These are phyloP conservation scores for Nannoperca australis DNA, from an alignment of 2,797 vertebrate genomes.

Conservation along the genomic window DNA sequence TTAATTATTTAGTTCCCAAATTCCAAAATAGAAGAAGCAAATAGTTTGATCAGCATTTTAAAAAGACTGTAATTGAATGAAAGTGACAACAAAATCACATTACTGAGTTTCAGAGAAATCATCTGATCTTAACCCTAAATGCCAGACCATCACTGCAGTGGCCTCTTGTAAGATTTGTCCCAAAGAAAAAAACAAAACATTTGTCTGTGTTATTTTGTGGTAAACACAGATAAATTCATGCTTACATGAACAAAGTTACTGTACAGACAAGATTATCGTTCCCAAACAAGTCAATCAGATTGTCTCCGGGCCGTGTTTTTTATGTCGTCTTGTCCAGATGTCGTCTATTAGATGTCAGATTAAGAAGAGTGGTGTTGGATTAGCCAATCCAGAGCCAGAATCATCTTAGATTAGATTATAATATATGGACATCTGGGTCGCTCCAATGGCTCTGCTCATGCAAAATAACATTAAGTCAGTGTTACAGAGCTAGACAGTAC, in stretches of 20 bases:
- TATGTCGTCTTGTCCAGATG: constrained; percentile 74
- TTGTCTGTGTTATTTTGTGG: constrained; percentile 36
- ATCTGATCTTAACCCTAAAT: constrained; percentile 18
- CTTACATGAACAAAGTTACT: constrained; percentile 61
- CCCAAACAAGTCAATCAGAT: constrained; percentile 75
- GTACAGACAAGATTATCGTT: constrained; percentile 71
- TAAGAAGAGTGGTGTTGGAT: constrained; percentile 79
- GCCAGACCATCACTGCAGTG: not conserved
- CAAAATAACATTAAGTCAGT: constrained; percentile 81
- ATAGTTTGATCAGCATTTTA: not conserved
- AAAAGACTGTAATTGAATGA: not conserved
- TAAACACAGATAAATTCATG: constrained; percentile 56
- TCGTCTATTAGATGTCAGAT: constrained; percentile 77
- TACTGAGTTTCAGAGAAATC: constrained; percentile 19
- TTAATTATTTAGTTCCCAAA: constrained; percentile 34
- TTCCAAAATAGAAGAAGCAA: not conserved
- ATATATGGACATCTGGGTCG: constrained; percentile 80
- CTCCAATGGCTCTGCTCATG: constrained; percentile 71
- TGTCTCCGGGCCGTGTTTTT: constrained; percentile 51
- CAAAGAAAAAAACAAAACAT: constrained; percentile 25
- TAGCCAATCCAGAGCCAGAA: constrained; percentile 79
- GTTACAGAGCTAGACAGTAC: constrained; percentile 73
- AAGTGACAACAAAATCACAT: constrained; percentile 2
- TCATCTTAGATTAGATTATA: constrained; percentile 83
- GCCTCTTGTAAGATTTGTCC: constrained; percentile 33